Percentiles rank a stretch among this genome's conserved stretches.
These are phyloP conservation scores for Calliopum simillimum DNA, from an alignment of 2,888 invertebrate species.

Conservation along the genomic window DNA sequence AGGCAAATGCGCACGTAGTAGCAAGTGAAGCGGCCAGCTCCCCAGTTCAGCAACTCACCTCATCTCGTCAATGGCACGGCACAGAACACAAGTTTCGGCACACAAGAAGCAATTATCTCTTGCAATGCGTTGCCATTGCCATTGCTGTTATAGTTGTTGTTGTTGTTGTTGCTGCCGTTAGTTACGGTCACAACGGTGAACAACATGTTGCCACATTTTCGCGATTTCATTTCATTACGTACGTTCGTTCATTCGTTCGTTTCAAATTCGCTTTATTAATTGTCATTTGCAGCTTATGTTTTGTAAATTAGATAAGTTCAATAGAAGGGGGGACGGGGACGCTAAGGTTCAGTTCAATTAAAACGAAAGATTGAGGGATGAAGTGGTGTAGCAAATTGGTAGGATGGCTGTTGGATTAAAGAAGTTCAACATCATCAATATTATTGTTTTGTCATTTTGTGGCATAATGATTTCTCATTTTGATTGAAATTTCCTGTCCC, in stretches of 20 bases:
- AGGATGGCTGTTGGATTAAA: too few species aligned
- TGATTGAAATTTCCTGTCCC: too few species aligned
- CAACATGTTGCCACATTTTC: conserved; percentile 33
- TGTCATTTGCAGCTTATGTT: conserved; percentile 33
- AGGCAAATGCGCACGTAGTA: background rate
- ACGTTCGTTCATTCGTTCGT: conserved; percentile 17
- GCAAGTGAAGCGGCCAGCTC: too few species aligned
- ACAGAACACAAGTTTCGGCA: conserved; percentile 14
- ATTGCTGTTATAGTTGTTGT: conserved; percentile 19
- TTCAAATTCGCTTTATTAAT: conserved; percentile 25
- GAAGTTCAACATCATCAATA: too few species aligned
- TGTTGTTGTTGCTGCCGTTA: conserved; percentile 1
- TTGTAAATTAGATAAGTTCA: conserved; percentile 15
- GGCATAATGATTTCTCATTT: too few species aligned
- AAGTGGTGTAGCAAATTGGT: too few species aligned
- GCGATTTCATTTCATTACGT: conserved; percentile 37
- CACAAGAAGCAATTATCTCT: conserved; percentile 59
- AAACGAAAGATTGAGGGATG: too few species aligned
- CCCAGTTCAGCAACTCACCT: too few species aligned
- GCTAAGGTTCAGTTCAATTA: too few species aligned
- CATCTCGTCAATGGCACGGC: background rate
- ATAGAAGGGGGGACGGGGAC: too few species aligned
- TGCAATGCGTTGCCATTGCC: conserved; percentile 51
- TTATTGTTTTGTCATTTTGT: too few species aligned
- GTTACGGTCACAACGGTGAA: conserved; percentile 17